phyloP scores from a whole-genome alignment of 2,113 vertebrate species.

The Gymnogyps californianus region DNA sequence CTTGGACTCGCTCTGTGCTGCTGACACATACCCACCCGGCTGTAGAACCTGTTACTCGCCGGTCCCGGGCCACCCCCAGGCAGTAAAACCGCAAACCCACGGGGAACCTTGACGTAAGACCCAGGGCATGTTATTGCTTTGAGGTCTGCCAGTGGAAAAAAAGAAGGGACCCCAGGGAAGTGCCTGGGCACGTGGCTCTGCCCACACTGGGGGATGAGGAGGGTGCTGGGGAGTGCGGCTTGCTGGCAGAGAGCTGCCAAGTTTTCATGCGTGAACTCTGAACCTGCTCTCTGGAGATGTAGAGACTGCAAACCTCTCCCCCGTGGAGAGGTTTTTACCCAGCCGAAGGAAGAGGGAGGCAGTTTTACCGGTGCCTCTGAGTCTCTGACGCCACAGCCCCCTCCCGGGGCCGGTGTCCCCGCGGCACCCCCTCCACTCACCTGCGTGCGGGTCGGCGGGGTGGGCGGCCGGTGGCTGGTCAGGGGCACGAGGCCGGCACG shows the following conservation, averaged over 20 bases:
- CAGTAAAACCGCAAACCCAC: background rate
- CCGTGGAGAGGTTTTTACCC: background rate
- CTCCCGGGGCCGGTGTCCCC: background rate
- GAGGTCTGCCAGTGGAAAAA: background rate
- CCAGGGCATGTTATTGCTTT: background rate
- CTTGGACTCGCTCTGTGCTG: background rate
- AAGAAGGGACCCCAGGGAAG: background rate
- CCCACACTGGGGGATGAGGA: rapidly evolving
- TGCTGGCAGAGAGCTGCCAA: background rate
- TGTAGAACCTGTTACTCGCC: background rate
- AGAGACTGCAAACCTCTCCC: background rate
- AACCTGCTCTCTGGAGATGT: background rate
- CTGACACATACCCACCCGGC: background rate
- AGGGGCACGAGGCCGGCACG: background rate
- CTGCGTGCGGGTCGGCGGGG: background rate
- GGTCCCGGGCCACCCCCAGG: background rate
- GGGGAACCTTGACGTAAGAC: background rate
- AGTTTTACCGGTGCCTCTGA: rapidly evolving
- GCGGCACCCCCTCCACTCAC: background rate
- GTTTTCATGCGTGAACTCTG: rapidly evolving
- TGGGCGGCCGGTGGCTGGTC: background rate
- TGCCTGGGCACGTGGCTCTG: rapidly evolving
- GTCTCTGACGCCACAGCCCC: background rate
- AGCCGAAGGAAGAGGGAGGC: background rate
- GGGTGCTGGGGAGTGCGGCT: rapidly evolving